Base-by-base conservation (phyloP, 1,140 invertebrate genomes). In the Aphaenogaster rudis region DNA sequence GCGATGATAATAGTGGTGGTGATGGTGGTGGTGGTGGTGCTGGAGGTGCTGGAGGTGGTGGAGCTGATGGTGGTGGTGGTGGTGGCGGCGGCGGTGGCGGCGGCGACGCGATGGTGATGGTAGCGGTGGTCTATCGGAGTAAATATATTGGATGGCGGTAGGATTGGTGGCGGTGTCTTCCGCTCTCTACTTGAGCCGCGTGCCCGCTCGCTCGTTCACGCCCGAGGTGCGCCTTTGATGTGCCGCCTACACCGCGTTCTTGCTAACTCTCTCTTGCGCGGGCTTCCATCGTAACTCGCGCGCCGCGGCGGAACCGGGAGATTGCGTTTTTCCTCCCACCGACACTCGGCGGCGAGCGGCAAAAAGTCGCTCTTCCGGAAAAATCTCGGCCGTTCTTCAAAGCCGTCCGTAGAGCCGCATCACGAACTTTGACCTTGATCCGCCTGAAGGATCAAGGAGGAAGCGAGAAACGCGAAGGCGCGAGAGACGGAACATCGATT, bases 221-320 rank as follows among this genome's bases (percentile, higher is more conserved):
- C 94, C 94, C 93, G 94, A 94, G 93, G 94, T 94, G 94, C 91
- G 93, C 93, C 93, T 94, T 94, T 94, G 94, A 94, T 94, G 93
- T 94, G 94, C 94, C 94, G 94, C 93, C 94, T 94, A 94, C 93
- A 92, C 92, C 91, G 88, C 88, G 82, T 94, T 94, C 94, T 91
- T 91, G 93, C 93, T 94, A 94, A 94, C 94, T 71, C 67, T 59
- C 87, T 90, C 91, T 90, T 86, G 78, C 88, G n/a, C 52, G 71
- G 54, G 50, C 15, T 48, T 64, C 45, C 48, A 4, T 80, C 64
- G 21, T 61, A 82, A 74, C 67, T 88, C 81, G 88, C 90, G 84
- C 72, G 74, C 54, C 63, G 52, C 78, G 9, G 63, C 85, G 61
- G 82, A 74, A 77, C 59, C 54, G 87, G 45, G 63, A 85, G 79